phyloP scores from a whole-genome alignment of 2,888 invertebrate species.

The Megalurothrips usitatus region DNA sequence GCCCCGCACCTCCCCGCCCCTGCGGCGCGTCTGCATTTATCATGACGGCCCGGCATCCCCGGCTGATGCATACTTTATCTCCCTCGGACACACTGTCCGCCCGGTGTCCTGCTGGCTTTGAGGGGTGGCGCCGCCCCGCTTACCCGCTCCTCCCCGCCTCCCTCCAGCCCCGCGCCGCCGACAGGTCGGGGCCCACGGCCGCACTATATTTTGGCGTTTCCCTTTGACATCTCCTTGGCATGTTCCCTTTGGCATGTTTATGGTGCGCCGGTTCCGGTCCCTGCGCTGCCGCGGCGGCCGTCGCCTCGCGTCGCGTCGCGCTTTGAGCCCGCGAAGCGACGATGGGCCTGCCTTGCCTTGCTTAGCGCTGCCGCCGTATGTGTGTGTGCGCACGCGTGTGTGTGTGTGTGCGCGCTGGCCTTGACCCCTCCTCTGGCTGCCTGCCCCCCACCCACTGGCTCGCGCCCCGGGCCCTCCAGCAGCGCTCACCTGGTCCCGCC shows the following conservation, averaged over 20 bases:
- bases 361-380: not conserved
- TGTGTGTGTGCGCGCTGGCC: not conserved
- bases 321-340: not conserved
- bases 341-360: not conserved
- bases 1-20: too few relatives aligned
- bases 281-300: too few relatives aligned
- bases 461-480: not conserved
- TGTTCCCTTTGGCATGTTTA: too few relatives aligned
- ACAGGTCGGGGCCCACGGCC: too few relatives aligned
- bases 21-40: not conserved
- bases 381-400: not conserved
- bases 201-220: too few relatives aligned
- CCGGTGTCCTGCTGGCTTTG: too few relatives aligned
- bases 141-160: too few relatives aligned
- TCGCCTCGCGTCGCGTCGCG: not conserved
- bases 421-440: not conserved
- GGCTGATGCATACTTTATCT: not conserved
- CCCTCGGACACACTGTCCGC: not conserved
- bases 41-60: not conserved
- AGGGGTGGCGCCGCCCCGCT: too few relatives aligned
- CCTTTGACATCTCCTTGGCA: too few relatives aligned
- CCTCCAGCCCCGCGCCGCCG: too few relatives aligned
- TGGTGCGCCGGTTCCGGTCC: too few relatives aligned
- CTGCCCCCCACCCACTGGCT: not conserved
- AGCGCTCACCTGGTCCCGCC: not conserved